These are phyloP conservation scores for Megaceryle torquata DNA, from an alignment of 2,113 vertebrate genomes.

Conservation along the genomic window DNA sequence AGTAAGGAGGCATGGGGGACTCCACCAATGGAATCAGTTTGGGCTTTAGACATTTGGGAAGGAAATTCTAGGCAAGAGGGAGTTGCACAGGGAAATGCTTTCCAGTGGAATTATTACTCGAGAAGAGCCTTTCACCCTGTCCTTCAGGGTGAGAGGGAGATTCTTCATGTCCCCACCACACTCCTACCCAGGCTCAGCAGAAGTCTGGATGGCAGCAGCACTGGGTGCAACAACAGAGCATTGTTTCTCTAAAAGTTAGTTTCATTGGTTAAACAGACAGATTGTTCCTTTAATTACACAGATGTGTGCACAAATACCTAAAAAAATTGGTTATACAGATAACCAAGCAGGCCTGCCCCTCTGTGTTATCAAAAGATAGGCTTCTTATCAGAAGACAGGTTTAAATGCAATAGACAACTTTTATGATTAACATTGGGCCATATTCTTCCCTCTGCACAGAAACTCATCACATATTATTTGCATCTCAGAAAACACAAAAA, in stretches of 20 bases:
- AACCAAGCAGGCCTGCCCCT: neutral
- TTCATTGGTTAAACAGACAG: neutral
- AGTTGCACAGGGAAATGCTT: neutral
- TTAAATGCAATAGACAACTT: neutral
- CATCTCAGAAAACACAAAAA: neutral
- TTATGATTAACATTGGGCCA: neutral
- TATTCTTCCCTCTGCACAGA: neutral
- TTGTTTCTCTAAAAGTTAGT: neutral
- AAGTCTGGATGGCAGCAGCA: neutral
- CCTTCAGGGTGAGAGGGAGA: too few species aligned
- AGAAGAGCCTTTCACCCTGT: neutral
- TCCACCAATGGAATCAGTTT: accelerated
- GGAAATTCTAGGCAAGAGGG: neutral
- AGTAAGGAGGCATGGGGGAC: neutral
- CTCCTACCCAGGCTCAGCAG: neutral
- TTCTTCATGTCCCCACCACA: neutral
- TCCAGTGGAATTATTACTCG: neutral
- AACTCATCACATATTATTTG: neutral
- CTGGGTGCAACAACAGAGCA: neutral
- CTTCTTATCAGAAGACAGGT: neutral
- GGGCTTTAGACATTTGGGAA: neutral
- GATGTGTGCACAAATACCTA: neutral
- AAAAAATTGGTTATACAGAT: neutral
- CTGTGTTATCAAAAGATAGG: neutral
- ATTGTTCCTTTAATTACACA: neutral